Conservation (phyloP, 2,113 vertebrate genomes). For the Lepus americanus region DNA sequence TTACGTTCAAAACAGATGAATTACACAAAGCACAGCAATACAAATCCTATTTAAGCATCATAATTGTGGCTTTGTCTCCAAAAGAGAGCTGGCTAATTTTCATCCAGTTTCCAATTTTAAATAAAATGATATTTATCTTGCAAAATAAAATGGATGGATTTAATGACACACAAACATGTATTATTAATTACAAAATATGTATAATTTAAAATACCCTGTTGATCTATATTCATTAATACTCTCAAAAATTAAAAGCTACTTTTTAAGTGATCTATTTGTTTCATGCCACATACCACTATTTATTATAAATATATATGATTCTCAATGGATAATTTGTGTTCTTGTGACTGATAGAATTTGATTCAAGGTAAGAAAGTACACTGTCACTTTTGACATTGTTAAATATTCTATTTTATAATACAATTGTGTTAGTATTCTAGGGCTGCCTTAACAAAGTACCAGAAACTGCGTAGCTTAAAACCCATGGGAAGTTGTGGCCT, state of each 20-base stretch:
- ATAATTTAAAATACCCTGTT: conserved; percentile 36
- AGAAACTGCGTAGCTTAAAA: neutral
- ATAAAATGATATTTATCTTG: conserved; percentile 33
- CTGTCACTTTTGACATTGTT: neutral
- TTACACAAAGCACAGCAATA: neutral
- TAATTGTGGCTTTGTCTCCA: neutral
- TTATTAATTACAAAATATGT: conserved; percentile 37
- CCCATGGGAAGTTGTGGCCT: neutral
- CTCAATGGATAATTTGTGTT: neutral
- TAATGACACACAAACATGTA: neutral
- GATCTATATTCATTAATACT: neutral
- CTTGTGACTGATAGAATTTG: neutral
- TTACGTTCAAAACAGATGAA: conserved; percentile 38
- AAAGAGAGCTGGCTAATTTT: conserved; percentile 13
- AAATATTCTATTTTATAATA: neutral
- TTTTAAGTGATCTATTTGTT: conserved; percentile 22
- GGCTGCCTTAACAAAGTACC: neutral
- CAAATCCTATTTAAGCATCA: neutral
- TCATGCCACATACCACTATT: neutral
- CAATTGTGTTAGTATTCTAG: neutral
- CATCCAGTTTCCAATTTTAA: conserved; percentile 23
- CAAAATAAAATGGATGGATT: conserved; percentile 22
- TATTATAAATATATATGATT: conserved; percentile 7
- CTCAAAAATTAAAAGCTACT: neutral
- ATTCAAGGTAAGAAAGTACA: neutral